phyloP scores from a whole-genome alignment of 2,113 vertebrate species.

The Arvicanthis niloticus region DNA sequence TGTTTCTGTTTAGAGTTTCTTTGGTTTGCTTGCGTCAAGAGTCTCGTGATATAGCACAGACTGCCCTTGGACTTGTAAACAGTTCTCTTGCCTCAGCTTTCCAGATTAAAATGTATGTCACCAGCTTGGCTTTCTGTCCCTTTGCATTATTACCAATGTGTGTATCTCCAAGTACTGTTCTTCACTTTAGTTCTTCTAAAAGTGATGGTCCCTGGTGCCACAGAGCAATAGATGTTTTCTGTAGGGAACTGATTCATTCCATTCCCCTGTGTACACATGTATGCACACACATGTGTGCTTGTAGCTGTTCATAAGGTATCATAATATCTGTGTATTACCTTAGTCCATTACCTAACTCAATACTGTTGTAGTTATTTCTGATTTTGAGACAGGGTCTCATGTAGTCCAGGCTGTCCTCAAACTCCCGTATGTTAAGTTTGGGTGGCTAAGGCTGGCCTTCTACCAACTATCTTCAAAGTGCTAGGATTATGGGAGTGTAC shows the following conservation, averaged over 20 bases:
- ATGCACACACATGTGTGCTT: neutral
- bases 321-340: neutral
- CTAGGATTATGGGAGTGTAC: neutral
- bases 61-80: neutral
- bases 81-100: neutral
- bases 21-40: neutral
- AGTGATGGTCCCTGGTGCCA: neutral
- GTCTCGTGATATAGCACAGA: neutral
- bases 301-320: neutral
- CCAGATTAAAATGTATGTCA: neutral
- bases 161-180: neutral
- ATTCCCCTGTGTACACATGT: neutral
- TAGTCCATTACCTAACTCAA: neutral
- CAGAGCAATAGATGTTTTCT: constrained; percentile 24
- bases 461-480: neutral
- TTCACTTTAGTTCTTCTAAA: constrained; percentile 29
- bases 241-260: neutral
- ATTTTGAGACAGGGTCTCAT: neutral
- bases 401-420: neutral
- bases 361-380: neutral
- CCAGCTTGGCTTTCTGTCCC: neutral
- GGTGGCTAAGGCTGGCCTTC: neutral
- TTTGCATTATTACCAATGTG: constrained; percentile 5
- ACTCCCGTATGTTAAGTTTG: neutral
- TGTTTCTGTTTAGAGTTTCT: neutral